Conservation (phyloP, 2,888 invertebrate species). For the Diabrotica balteata region DNA sequence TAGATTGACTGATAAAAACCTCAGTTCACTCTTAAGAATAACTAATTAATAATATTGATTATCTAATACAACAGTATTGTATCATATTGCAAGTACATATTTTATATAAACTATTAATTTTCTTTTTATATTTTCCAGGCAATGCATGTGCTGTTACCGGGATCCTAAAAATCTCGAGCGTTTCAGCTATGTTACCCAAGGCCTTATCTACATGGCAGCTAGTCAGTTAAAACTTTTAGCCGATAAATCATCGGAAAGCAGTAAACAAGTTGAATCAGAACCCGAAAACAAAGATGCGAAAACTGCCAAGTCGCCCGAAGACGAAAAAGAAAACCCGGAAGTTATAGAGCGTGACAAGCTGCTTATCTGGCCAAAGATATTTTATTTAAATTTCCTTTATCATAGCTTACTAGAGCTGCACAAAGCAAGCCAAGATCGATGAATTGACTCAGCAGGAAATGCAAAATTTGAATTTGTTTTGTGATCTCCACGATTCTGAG, state of each 20-base stretch:
- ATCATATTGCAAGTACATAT: too few species aligned
- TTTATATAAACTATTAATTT: too few species aligned
- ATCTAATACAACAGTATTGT: too few species aligned
- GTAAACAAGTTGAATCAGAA: slow-evolving; percentile 60
- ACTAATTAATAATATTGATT: too few species aligned
- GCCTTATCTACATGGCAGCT: slow-evolving; percentile 83
- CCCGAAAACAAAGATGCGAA: slow-evolving; percentile 69
- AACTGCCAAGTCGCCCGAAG: slow-evolving; percentile 41
- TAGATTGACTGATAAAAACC: too few species aligned
- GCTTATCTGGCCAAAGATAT: slow-evolving; percentile 88
- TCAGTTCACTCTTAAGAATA: too few species aligned
- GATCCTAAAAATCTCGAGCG: slow-evolving; percentile 92
- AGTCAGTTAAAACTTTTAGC: slow-evolving; percentile 79
- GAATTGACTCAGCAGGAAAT: slow-evolving; percentile 86
- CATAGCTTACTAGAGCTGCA: slow-evolving; percentile 86
- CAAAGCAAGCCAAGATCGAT: slow-evolving; percentile 80
- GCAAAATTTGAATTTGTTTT: slow-evolving; percentile 78
- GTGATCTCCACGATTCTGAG: slow-evolving; percentile 93
- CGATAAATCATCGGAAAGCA: slow-evolving; percentile 46
- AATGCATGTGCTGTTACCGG: slow-evolving; percentile 94
- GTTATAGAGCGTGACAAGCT: slow-evolving; percentile 86
- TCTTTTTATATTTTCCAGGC: slow-evolving; percentile 65
- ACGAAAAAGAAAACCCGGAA: slow-evolving; percentile 58
- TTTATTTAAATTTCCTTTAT: slow-evolving; percentile 89
- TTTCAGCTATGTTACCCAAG: slow-evolving; percentile 87